Evolutionary conservation across 2,113 vertebrate genomes (phyloP).

Genomic region (Stercorarius parasiticus): DNA sequence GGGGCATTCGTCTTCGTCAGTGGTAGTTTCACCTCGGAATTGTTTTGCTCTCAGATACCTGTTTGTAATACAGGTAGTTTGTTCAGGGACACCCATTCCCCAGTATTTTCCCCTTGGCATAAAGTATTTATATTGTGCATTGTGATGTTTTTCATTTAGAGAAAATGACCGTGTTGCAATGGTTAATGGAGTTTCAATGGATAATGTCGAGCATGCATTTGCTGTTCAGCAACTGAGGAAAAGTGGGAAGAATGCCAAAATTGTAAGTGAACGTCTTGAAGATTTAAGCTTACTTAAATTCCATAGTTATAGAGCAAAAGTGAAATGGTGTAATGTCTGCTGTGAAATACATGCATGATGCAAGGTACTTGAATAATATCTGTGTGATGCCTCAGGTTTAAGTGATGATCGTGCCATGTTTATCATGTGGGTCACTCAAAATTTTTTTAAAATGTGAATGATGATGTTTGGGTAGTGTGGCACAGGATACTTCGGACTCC

Average conservation of each 20-base stretch:
- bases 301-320: neutral
- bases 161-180: constrained; percentile 98
- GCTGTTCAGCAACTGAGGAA: constrained; percentile 98
- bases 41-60: neutral
- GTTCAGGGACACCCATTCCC: neutral
- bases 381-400: neutral
- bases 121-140: neutral
- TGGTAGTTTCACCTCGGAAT: neutral
- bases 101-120: neutral
- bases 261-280: constrained; percentile 82
- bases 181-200: constrained; percentile 99
- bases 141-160: constrained; percentile 69
- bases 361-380: neutral
- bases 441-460: neutral
- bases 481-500: neutral
- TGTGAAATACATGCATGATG: neutral
- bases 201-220: constrained; percentile 97
- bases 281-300: neutral
- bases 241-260: constrained; percentile 99
- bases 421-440: neutral
- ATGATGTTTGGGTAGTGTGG: neutral
- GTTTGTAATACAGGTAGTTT: neutral
- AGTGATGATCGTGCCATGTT: neutral
- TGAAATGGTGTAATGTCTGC: neutral
- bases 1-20: neutral